Evolutionary conservation across 2,113 vertebrate species (phyloP), one percentile per base, ranked within the genome.

Genomic region (Tetraodon nigroviridis): DNA sequence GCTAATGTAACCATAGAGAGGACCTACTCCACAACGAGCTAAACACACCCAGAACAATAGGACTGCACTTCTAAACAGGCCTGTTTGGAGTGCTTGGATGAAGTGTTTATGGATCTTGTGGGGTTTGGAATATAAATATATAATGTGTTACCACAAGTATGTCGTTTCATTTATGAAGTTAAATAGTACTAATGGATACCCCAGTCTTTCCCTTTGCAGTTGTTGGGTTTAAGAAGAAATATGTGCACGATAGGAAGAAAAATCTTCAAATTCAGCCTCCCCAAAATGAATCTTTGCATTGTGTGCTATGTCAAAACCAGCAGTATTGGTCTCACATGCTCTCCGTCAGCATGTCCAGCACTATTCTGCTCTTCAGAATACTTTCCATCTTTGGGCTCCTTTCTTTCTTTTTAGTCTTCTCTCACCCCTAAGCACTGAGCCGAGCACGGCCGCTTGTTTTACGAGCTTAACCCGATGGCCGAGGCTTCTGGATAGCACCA

Each of bases 1-100:
- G 64, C 51, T 73, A 68, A 76, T 73, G 54, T 72, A 55, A 41
- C 48, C 24, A 75, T 62, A 32, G 67, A 40, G 40, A 72, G 51
- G 44, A 49, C 3, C 22, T 14, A 52, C 32, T 18, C 51, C 40
- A 55, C 46, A 61, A 53, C 55, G 55, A 55, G 64, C 55, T 46
- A 17, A 59, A 48, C 42, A 14, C 40, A 29, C 10, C 14, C 29
- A 7, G 2, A 49, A 17, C 20, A 63, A 32, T 21, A 56, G n/a
- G 42, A 16, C 17, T 59, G 21, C 22, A 20, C 24, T 59, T 47
- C 46, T 55, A 17, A 27, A 44, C 48, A 44, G 45, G 50, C 44
- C n/a, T 46, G 7, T 27, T 27, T 27, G 5, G 24, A 27, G 24
- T 27, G 24, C 24, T 6, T 3, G 24, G 2, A 27, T 27, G 4